These are phyloP conservation scores for Cosmia pyralina DNA, from an alignment of 2,888 invertebrate genomes.

Conservation along the genomic window DNA sequence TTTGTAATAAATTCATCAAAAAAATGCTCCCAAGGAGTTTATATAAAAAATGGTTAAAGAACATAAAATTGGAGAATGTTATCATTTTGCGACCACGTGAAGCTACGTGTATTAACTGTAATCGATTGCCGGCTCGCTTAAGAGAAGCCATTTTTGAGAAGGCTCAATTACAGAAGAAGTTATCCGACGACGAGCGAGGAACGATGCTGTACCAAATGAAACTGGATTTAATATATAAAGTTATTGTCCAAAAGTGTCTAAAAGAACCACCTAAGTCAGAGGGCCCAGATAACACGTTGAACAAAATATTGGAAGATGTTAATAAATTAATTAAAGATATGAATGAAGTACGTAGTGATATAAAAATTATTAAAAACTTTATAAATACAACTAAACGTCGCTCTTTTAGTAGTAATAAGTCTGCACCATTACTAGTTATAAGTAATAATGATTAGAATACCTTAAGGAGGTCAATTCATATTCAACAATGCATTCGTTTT, in stretches of 20 bases:
- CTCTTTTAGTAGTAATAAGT: conserved; percentile 24
- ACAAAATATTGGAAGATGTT: conserved; percentile 36
- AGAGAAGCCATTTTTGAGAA: conserved; percentile 82
- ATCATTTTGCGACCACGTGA: conserved; percentile 55
- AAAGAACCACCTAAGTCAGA: neutral
- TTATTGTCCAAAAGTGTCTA: conserved; percentile 39
- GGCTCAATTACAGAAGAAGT: conserved; percentile 78
- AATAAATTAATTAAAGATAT: conserved; percentile 36
- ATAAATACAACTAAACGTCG: conserved; percentile 23
- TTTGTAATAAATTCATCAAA: conserved; percentile 51
- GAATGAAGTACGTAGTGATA: conserved; percentile 37
- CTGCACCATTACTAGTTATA: conserved; percentile 28
- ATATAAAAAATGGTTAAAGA: conserved; percentile 25
- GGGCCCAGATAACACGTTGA: neutral
- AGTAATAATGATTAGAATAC: conserved; percentile 14
- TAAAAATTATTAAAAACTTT: conserved; percentile 38
- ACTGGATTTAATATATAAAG: conserved; percentile 62
- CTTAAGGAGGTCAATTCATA: neutral
- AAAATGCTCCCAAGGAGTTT: conserved; percentile 48
- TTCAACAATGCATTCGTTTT: neutral
- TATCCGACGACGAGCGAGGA: conserved; percentile 74
- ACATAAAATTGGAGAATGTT: conserved; percentile 25
- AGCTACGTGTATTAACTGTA: conserved; percentile 60
- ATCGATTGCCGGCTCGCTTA: conserved; percentile 76
- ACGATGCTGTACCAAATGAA: conserved; percentile 70